Conservation (phyloP, 2,113 vertebrate species). For the Rana temporaria region DNA sequence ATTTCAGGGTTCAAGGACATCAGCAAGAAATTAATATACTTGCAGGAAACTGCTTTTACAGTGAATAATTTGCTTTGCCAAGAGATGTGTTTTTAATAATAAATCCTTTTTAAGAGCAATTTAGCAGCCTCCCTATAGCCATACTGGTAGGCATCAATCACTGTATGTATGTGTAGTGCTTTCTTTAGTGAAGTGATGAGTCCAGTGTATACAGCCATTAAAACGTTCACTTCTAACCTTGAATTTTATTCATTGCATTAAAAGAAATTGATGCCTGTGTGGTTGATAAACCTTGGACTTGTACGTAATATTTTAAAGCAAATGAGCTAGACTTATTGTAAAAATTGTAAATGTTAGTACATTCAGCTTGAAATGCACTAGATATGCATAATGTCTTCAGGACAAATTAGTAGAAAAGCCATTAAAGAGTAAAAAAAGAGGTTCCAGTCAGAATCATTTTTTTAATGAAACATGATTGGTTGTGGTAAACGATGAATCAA, state of each 20-base stretch:
- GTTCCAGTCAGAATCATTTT: too few relatives aligned
- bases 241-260: neutral
- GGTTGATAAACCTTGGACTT: neutral
- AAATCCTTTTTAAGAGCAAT: constrained; percentile 53
- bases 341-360: too few relatives aligned
- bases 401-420: too few relatives aligned
- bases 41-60: constrained; percentile 59
- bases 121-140: constrained; percentile 24
- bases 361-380: too few relatives aligned
- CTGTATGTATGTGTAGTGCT: constrained; percentile 41
- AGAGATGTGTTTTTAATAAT: constrained; percentile 62
- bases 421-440: too few relatives aligned
- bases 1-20: constrained; percentile 24
- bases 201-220: constrained; percentile 22
- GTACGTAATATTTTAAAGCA: neutral
- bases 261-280: neutral
- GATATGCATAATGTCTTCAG: too few relatives aligned
- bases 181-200: constrained; percentile 41
- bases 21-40: constrained; percentile 34
- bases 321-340: too few relatives aligned
- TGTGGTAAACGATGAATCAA: too few relatives aligned
- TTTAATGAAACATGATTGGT: too few relatives aligned
- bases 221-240: constrained; percentile 14
- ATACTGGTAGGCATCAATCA: constrained; percentile 52
- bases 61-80: constrained; percentile 59